Evolutionary conservation across 64 coral and sea anemone species (phyloP).

Genomic region (Actinia tenebrosa): DNA sequence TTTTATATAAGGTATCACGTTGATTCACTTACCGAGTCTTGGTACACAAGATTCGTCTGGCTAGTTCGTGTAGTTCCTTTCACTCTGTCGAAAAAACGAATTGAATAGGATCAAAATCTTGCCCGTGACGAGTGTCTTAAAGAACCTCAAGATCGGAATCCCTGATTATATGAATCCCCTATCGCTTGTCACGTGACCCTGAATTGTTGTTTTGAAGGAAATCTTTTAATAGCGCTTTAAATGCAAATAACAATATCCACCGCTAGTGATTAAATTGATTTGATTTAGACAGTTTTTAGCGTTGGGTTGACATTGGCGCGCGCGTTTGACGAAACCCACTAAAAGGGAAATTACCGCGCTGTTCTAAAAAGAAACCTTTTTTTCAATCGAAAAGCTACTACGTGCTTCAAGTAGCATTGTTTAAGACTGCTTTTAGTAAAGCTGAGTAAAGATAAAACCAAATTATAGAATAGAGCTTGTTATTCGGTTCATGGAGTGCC

Average conservation of each 20-base stretch:
- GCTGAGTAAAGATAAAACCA: not conserved
- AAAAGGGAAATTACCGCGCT: not conserved
- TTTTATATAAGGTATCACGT: not conserved
- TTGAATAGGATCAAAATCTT: not conserved
- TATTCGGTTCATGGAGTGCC: not conserved
- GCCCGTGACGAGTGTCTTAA: not conserved
- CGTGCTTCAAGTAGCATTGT: not conserved
- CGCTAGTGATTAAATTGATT: not conserved
- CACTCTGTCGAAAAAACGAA: not conserved
- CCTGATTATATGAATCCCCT: not conserved
- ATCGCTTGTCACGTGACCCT: not conserved
- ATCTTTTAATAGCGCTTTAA: not conserved
- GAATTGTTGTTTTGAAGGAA: not conserved
- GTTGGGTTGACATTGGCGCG: not conserved
- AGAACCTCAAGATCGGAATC: not conserved
- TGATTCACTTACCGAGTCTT: not conserved
- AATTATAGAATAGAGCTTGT: not conserved
- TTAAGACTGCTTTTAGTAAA: not conserved
- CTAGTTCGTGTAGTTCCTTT: not conserved
- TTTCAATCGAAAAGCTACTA: not conserved
- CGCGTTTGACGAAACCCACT: not conserved
- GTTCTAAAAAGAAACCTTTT: not conserved
- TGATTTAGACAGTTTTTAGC: not conserved
- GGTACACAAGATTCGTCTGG: not conserved
- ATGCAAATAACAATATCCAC: not conserved